phyloP scores from a whole-genome alignment of 2,888 invertebrate genomes.

The Spialia ferax region DNA sequence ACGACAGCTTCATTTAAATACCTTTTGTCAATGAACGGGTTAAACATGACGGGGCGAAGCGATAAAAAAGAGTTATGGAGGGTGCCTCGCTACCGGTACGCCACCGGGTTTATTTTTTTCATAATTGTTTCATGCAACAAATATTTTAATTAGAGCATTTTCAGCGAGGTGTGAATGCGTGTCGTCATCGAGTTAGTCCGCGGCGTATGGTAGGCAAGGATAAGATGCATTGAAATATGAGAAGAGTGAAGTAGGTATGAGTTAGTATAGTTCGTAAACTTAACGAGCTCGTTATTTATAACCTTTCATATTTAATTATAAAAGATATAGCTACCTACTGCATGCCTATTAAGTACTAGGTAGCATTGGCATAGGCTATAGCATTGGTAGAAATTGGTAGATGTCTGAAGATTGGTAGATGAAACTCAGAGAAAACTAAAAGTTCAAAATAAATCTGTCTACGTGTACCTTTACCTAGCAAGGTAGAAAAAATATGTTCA shows the following conservation, averaged over 20 bases:
- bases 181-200: slow-evolving; percentile 27
- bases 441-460: no score
- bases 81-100: slow-evolving; percentile 65
- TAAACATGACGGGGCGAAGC: slow-evolving; percentile 70
- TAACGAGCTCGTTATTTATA: neutral
- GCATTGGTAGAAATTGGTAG: no score
- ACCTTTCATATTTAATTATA: neutral
- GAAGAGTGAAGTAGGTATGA: no score
- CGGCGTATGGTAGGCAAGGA: neutral
- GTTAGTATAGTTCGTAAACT: slow-evolving; percentile 4
- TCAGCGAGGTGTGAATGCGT: slow-evolving; percentile 33
- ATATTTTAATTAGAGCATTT: slow-evolving; percentile 75
- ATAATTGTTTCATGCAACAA: slow-evolving; percentile 76
- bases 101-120: slow-evolving; percentile 62
- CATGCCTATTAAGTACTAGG: neutral
- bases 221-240: slow-evolving; percentile 7
- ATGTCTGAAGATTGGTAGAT: no score
- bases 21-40: slow-evolving; percentile 87
- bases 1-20: slow-evolving; percentile 86
- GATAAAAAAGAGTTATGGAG: slow-evolving; percentile 84
- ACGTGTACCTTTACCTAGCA: no score
- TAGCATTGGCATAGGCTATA: no score
- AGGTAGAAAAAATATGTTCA: slow-evolving; percentile 2
- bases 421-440: neutral
- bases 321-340: neutral